Conservation (phyloP, 30 jellyfish, hydroid and myxozoan species). For the Phacellophora camtschatica region DNA sequence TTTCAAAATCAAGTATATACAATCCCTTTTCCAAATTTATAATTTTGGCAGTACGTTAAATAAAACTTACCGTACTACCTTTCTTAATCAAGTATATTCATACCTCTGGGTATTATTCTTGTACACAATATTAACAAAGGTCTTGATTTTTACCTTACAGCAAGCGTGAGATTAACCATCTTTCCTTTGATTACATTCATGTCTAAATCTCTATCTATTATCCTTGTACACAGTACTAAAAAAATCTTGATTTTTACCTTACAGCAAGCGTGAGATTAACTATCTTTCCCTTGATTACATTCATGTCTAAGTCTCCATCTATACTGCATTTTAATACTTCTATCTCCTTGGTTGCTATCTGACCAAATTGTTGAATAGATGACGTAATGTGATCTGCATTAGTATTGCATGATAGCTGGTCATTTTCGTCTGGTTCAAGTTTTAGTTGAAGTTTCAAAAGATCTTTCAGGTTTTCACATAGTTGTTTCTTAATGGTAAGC, state of each 20-base stretch:
- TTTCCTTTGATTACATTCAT: slow-evolving; percentile 74
- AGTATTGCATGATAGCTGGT: slow-evolving; percentile 84
- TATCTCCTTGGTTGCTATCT: slow-evolving; percentile 68
- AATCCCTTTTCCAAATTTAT: no score
- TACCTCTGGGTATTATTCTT: no score
- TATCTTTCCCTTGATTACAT: slow-evolving; percentile 72
- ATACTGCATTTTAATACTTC: slow-evolving; percentile 71
- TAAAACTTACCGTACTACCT: no score
- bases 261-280: slow-evolving; percentile 65
- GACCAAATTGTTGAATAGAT: slow-evolving; percentile 82
- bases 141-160: slow-evolving; percentile 80
- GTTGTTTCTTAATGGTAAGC: slow-evolving; percentile 73
- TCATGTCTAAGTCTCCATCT: slow-evolving; percentile 57
- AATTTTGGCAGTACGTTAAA: no score
- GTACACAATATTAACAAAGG: no score
- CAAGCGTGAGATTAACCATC: slow-evolving; percentile 58
- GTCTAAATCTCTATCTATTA: slow-evolving; percentile 61
- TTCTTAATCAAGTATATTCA: no score
- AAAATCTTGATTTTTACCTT: no score
- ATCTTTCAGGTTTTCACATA: slow-evolving; percentile 74
- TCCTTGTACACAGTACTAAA: no score
- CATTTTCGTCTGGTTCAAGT: slow-evolving; percentile 86
- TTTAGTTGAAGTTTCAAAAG: slow-evolving; percentile 64
- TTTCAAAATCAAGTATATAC: no score
- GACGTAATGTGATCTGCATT: slow-evolving; percentile 64